phyloP scores from a whole-genome alignment of 2,797 vertebrate species.

The Odontamblyopus lacepedii region DNA sequence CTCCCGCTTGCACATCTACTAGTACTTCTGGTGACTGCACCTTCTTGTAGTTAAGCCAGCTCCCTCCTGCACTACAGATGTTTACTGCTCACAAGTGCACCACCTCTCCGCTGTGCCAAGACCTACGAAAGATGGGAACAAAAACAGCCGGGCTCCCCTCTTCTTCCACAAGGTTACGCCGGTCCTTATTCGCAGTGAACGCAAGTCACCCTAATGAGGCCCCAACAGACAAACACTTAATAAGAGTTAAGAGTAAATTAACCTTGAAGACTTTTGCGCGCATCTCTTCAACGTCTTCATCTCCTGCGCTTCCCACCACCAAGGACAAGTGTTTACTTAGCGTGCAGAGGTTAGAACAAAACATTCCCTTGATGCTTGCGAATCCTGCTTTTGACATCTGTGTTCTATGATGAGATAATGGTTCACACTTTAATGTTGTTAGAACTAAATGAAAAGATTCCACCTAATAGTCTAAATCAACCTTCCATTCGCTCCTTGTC shows the following conservation, averaged over 20 bases:
- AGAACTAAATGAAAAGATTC: slow-evolving; percentile 60
- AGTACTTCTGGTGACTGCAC: slow-evolving; percentile 10
- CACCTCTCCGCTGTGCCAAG: slow-evolving; percentile 54
- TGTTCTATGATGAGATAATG: slow-evolving; percentile 49
- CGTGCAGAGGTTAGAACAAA: slow-evolving; percentile 70
- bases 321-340: slow-evolving; percentile 76
- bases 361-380: slow-evolving; percentile 64
- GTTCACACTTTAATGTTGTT: slow-evolving; percentile 51
- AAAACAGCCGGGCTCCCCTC: slow-evolving; percentile 23
- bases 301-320: slow-evolving; percentile 64
- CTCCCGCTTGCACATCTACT: slow-evolving; percentile 30
- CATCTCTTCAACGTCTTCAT: slow-evolving; percentile 46
- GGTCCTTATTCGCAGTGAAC: slow-evolving; percentile 62
- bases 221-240: slow-evolving; percentile 81
- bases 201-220: slow-evolving; percentile 81
- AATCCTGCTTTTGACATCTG: slow-evolving; percentile 63
- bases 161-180: slow-evolving; percentile 77
- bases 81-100: slow-evolving; percentile 53
- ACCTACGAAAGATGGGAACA: slow-evolving; percentile 55
- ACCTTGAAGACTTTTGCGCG: slow-evolving; percentile 79
- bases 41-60: slow-evolving; percentile 61
- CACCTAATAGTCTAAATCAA: slow-evolving; percentile 43
- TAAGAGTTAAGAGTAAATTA: slow-evolving; percentile 86
- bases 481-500: slow-evolving; percentile 25
- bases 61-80: slow-evolving; percentile 68